These are phyloP conservation scores for Watsonalla cultraria DNA, from an alignment of 2,888 invertebrate genomes.

Conservation along the genomic window DNA sequence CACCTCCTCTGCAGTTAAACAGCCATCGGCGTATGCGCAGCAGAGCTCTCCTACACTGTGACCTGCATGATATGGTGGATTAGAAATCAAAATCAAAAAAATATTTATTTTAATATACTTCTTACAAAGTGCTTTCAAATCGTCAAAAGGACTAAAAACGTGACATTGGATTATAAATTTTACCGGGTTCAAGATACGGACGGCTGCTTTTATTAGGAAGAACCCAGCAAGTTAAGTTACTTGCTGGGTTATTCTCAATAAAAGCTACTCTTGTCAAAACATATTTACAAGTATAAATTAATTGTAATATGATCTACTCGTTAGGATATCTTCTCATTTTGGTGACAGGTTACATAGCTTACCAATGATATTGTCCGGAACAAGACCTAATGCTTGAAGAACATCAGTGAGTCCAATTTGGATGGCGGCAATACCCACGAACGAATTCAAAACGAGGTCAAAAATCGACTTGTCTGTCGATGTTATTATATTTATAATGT, in stretches of 20 bases:
- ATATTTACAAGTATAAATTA: too few relatives aligned
- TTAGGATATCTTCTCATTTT: too few relatives aligned
- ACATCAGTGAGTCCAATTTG: constrained; percentile 76
- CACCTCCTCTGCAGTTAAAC: constrained; percentile 88
- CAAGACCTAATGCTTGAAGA: constrained; percentile 73
- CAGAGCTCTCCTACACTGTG: constrained; percentile 89
- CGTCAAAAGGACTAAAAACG: too few relatives aligned
- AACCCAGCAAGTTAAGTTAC: too few relatives aligned
- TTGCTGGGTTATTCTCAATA: too few relatives aligned
- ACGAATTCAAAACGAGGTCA: constrained; percentile 83
- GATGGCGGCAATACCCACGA: constrained; percentile 86
- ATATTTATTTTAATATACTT: too few relatives aligned
- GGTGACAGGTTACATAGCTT: constrained; percentile 52
- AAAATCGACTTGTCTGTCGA: constrained; percentile 79
- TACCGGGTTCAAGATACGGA: too few relatives aligned
- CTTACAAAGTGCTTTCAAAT: too few relatives aligned
- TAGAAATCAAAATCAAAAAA: too few relatives aligned
- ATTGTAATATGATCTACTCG: too few relatives aligned
- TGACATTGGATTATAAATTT: too few relatives aligned
- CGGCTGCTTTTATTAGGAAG: too few relatives aligned
- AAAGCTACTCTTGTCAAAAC: constrained; percentile 12
- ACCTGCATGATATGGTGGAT: constrained; percentile 16
- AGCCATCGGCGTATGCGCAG: constrained; percentile 94
- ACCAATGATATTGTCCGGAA: constrained; percentile 87
- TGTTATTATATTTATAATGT: constrained; percentile 80